Conservation (phyloP, 2,888 invertebrate genomes). For the Agonum fuliginosum region DNA sequence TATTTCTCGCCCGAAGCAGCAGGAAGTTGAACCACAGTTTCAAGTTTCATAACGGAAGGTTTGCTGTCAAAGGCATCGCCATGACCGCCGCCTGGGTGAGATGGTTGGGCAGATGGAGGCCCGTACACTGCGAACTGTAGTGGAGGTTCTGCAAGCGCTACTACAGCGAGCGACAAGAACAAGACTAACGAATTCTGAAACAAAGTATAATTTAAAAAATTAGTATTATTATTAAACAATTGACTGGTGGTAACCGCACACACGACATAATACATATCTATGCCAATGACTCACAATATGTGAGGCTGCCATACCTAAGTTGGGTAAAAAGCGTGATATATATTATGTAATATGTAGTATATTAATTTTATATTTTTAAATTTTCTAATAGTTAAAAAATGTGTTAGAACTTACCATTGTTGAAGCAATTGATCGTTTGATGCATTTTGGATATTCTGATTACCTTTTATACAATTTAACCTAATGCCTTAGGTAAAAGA, state of each 20-base stretch:
- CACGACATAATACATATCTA: too few relatives aligned
- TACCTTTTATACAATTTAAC: conserved; percentile 46
- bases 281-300: too few relatives aligned
- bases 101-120: conserved; percentile 59
- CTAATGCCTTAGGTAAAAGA: conserved; percentile 45
- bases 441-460: conserved; percentile 1
- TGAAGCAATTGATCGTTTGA: conserved; percentile 40
- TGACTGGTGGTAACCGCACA: too few relatives aligned
- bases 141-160: background rate
- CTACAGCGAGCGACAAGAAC: conserved; percentile 11
- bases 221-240: too few relatives aligned
- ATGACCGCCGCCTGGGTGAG: background rate
- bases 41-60: conserved; percentile 36
- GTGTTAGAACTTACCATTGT: conserved; percentile 48
- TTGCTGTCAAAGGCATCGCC: background rate
- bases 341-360: too few relatives aligned
- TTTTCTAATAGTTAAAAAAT: background rate
- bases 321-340: too few relatives aligned
- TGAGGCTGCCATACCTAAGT: too few relatives aligned
- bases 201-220: background rate
- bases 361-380: background rate
- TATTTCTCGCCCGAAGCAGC: conserved; percentile 52
- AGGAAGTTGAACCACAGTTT: conserved; percentile 47
- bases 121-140: conserved; percentile 60
- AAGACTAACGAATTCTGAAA: conserved; percentile 16